phyloP scores from a whole-genome alignment of 2,113 vertebrate genomes.

The Tinamus guttatus region DNA sequence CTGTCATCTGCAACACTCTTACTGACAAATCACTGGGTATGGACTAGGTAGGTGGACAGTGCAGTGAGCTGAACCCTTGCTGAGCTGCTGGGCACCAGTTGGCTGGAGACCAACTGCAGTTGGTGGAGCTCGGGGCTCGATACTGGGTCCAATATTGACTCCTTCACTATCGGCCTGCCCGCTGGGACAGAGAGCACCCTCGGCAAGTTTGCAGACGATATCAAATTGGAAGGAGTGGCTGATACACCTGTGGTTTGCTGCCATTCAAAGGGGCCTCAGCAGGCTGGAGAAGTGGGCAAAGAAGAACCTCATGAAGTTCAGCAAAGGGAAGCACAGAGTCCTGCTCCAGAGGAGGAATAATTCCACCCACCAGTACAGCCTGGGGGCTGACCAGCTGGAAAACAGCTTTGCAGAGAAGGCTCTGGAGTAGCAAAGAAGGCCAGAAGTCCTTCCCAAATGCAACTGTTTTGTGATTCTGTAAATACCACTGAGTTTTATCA shows the following conservation, averaged over 20 bases:
- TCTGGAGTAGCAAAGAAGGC: background rate
- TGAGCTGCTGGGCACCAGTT: background rate
- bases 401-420: background rate
- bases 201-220: background rate
- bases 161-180: background rate
- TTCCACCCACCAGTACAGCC: background rate
- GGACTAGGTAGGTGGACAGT: background rate
- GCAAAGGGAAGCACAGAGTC: background rate
- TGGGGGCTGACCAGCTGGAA: background rate
- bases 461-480: background rate
- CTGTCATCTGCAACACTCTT: background rate
- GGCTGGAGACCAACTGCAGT: background rate
- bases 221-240: background rate
- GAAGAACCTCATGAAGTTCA: background rate
- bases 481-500: background rate
- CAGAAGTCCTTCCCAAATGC: background rate
- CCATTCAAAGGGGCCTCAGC: background rate
- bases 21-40: background rate
- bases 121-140: background rate
- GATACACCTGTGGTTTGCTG: accelerated
- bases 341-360: background rate
- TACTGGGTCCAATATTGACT: background rate
- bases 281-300: background rate
- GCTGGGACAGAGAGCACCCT: background rate
- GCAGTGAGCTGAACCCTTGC: too few relatives aligned